A percentile compares a stretch with the other conserved stretches of the same genome.
Evolutionary conservation across 2,888 invertebrate species (phyloP).

Genomic region (Tricholauxania praeusta): DNA sequence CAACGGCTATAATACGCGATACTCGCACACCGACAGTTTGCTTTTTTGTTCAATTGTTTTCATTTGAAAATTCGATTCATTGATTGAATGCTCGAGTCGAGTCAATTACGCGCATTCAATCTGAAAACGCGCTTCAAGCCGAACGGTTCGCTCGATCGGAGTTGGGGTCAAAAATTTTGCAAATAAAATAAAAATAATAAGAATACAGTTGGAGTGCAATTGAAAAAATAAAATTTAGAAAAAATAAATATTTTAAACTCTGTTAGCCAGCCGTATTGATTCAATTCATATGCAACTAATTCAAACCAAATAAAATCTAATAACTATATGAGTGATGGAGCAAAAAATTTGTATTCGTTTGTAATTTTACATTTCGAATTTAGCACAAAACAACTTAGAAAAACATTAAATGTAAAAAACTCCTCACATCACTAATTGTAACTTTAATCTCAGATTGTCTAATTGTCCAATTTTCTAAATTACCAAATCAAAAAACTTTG

Average conservation of each 20-base stretch:
- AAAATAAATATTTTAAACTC: too few species aligned
- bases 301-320: too few species aligned
- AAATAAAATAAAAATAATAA: background rate
- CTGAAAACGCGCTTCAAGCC: conserved; percentile 40
- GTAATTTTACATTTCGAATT: too few species aligned
- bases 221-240: too few species aligned
- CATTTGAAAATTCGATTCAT: conserved; percentile 14
- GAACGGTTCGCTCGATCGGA: conserved; percentile 30
- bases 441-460: background rate
- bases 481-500: conserved; percentile 13
- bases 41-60: conserved; percentile 19
- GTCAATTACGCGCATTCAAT: conserved; percentile 32
- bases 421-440: background rate
- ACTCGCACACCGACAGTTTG: too few species aligned
- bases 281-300: too few species aligned
- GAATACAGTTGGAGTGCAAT: background rate
- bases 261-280: too few species aligned
- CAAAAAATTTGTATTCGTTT: too few species aligned
- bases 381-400: background rate
- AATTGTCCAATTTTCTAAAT: conserved; percentile 35
- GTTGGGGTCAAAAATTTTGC: background rate
- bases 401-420: background rate
- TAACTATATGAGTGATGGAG: too few species aligned
- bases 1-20: too few species aligned
- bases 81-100: conserved; percentile 33